Evolutionary conservation across 37 sponge, comb jelly and placozoan species (phyloP), one percentile per base, ranked within the genome.

Genomic region (Lycopodina hypogea): DNA sequence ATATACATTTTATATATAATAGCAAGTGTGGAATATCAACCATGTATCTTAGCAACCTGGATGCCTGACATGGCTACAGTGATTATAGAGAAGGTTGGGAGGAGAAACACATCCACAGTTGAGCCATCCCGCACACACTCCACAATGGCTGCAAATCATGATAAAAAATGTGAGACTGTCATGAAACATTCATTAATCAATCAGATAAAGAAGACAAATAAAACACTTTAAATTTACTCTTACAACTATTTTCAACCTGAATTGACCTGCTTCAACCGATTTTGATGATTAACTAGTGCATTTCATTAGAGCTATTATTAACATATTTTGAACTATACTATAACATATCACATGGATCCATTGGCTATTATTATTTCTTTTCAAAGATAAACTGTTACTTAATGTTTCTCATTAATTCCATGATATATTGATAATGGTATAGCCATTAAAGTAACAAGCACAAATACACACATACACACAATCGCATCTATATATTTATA

Each of bases 41-140:
- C 72, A n/a, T 24, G 34, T 14, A 23, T 15, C 62, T 21, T 14
- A 42, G 58, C 45, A 9, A 92, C 93, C 93, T 94, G 89, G 73
- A 97, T 83, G 29, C 98, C 98, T 22, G 95, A 88, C 83, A 97
- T 75, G 83, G 90, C 87, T 39, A 94, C 77, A 19, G 93, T 94
- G 52, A 94, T 33, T 45, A 83, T 61, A 23, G 70, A 21, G 72
- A 87, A 89, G 34, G 86, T 78, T 8, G 98, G 95, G 1, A 94
- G 23, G 26, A 97, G 77, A 55, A 89, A 52, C 23, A 82, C 88
- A 23, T 89, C 52, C 53, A 97, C 34, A 1, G 98, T 92, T n/a
- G 86, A 84, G 7, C 93, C 98, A 71, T 97, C 98, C 30, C 98
- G 73, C 2, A 97, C 91, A 74, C 88, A 82, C 74, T 97, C 98